Evolutionary conservation across 2,888 invertebrate genomes (phyloP).

Genomic region (Rhagonycha lutea): DNA sequence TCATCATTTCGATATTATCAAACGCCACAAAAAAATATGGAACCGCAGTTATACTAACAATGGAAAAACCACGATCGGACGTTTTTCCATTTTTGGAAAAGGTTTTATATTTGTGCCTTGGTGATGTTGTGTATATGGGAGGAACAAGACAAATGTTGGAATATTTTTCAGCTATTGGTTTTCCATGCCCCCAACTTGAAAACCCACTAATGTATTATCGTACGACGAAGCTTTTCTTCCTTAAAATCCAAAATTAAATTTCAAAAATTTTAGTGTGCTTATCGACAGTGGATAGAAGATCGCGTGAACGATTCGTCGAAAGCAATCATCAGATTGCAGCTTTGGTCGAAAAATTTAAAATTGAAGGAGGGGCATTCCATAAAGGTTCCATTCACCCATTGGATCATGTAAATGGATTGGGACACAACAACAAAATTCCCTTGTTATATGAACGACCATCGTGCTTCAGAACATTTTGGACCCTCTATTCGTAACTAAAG

Average conservation of each 20-base stretch:
- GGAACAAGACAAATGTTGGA: slow-evolving; percentile 90
- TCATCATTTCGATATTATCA: slow-evolving; percentile 91
- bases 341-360: slow-evolving; percentile 87
- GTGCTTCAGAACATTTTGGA: slow-evolving; percentile 67
- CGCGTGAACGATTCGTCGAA: slow-evolving; percentile 88
- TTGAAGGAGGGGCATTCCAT: slow-evolving; percentile 79
- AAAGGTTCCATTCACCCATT: slow-evolving; percentile 62
- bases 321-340: slow-evolving; percentile 93
- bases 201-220: slow-evolving; percentile 98
- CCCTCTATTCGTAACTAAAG: slow-evolving; percentile 68
- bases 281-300: slow-evolving; percentile 77
- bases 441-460: slow-evolving; percentile 76
- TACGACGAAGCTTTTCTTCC: slow-evolving; percentile 56
- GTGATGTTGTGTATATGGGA: slow-evolving; percentile 90
- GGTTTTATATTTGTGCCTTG: slow-evolving; percentile 87
- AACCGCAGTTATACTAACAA: slow-evolving; percentile 86
- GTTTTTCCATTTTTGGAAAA: slow-evolving; percentile 94
- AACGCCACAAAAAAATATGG: slow-evolving; percentile 89
- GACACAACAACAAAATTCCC: slow-evolving; percentile 68
- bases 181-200: slow-evolving; percentile 94
- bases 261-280: slow-evolving; percentile 65
- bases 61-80: slow-evolving; percentile 93
- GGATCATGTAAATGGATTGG: slow-evolving; percentile 58
- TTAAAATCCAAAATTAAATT: background rate
- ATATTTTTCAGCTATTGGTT: slow-evolving; percentile 94